Evolutionary conservation across 2,888 invertebrate genomes (phyloP), one percentile per base, ranked within the genome.

Genomic region (Andrena hattorfiana): DNA sequence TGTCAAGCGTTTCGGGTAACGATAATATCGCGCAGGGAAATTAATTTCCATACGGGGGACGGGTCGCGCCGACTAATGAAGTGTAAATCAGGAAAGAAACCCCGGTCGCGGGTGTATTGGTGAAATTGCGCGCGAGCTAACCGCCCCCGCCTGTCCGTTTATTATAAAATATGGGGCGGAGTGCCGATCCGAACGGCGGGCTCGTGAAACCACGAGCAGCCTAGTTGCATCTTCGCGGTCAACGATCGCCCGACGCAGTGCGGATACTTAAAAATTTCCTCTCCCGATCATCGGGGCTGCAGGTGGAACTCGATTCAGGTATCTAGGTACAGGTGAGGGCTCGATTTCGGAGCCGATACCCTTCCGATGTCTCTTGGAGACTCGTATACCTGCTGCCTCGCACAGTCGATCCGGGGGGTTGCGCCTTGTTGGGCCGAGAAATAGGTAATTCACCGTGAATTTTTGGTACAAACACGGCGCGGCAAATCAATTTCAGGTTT

Each of bases 211-310:
- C 83, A 67, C 83, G 81, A 62, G 26, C 56, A 77, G 74, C 77
- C 82, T 49, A 77, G 81, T 78, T 77, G 82, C 82, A 69, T 78
- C 71, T 78, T 78, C 68, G 67, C 82, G 77, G 78, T 78, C 82
- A 84, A 74, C 74, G 83, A 66, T 77, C 82, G 20, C 67, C 74
- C 71, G 83, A 35, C 83, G 83, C 82, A 84, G 51, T 84, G 83
- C 83, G 83, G 83, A 84, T 82, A 78, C 77, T 84, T 75, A 78
- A 82, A 82, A 82, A 78, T 82, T 71, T 75, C 42, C 72, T 78
- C 23, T 4, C 7, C 13, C 59, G 77, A 59, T 81, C 60, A 49
- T 48, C 56, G 35, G 13, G 8, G 32, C 8, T 10, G 49, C 64
- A 26, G 66, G 67, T 10, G 23, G 10, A 67, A 4, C 42, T 4